phyloP scores from a whole-genome alignment of 2,888 invertebrate genomes.

The Balanococcus diminutus region DNA sequence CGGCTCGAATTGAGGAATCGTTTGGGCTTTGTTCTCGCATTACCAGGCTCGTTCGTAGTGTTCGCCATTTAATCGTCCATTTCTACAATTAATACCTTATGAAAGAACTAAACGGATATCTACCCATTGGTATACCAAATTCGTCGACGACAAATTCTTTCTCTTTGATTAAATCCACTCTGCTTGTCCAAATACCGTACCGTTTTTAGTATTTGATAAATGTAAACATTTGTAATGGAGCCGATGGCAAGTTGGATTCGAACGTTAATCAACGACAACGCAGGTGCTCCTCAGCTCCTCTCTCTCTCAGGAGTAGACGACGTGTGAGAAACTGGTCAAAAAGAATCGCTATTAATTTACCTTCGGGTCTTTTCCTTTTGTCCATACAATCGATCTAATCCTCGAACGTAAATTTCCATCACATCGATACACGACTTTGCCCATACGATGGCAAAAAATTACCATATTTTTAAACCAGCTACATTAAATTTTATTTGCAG shows the following conservation, averaged over 20 bases:
- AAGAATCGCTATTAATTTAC: neutral
- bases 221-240: slow-evolving; percentile 22
- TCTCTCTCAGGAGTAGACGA: no score
- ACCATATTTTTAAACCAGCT: neutral
- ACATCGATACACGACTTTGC: neutral
- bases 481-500: neutral
- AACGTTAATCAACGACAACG: neutral
- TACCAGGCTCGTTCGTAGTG: neutral
- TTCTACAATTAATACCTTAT: slow-evolving; percentile 50
- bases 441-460: neutral
- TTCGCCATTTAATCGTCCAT: slow-evolving; percentile 39
- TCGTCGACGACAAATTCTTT: neutral
- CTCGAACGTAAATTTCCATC: slow-evolving; percentile 11
- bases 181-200: neutral
- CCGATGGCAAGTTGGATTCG: neutral
- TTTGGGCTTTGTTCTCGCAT: slow-evolving; percentile 45
- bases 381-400: neutral
- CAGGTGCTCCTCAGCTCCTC: no score
- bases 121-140: slow-evolving; percentile 14
- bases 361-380: neutral
- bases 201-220: neutral
- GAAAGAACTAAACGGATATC: neutral
- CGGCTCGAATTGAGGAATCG: slow-evolving; percentile 48
- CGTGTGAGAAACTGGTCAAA: neutral
- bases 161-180: neutral